Evolutionary conservation across 1,140 invertebrate species (phyloP), one percentile per base, ranked within the genome.

Genomic region (Hyles vespertilio): DNA sequence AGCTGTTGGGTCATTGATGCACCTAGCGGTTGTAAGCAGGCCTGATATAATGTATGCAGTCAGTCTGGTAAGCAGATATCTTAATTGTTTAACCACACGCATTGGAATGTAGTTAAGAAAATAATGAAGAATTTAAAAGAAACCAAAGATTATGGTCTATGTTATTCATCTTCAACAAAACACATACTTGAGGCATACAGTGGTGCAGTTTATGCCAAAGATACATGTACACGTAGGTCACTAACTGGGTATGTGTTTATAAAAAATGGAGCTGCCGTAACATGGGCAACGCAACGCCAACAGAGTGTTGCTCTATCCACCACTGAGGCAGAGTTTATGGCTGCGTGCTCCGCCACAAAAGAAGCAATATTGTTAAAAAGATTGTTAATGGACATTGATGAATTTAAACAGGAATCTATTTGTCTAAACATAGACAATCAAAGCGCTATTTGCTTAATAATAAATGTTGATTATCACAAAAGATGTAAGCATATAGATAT

Each of bases 261-360:
- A 3, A 69, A 65, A 51, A 65, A 65, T 53, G 77, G 64, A 32
- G 69, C 58, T 32, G 58, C 77, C 6, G 59, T 90, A 48, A 67
- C 69, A 32, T 91, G 89, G 89, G 68, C 76, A 40, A 72, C 67
- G 10, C 77, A 71, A 51, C 84, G 82, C 65, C 90, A 91, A 65
- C 63, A 63, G 1, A 82, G 72, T 5, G 77, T 90, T 10, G 87
- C 89, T n/a, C 34, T 89, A 51, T 89, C 83, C 2, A 79, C 75
- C 1, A 86, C 81, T 11, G 83, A 90, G 56, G 74, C 81, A 78
- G 50, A 76, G 10, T 3, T 47, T 47, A 47, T 47, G 45, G 11
- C 45, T n/a, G 9, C 40, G 2, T 54, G 52, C 11, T n/a, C n/a
- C n/a, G 52, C 52, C 0, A 54, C 36, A 22, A 54, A 54, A 54